Evolutionary conservation across 2,888 invertebrate species (phyloP).

Genomic region (Cheilosia variabilis): DNA sequence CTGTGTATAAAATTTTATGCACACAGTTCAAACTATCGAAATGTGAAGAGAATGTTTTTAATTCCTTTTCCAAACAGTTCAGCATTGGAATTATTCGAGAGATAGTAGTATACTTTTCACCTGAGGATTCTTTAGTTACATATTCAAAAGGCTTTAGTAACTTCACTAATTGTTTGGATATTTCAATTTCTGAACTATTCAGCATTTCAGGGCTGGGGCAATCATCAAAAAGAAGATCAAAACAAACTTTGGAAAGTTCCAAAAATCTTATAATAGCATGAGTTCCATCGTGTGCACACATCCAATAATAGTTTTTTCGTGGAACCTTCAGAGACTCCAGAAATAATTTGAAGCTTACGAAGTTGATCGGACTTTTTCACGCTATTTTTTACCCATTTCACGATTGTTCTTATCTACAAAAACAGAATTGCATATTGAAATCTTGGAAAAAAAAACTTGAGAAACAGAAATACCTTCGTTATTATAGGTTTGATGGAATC

Average conservation of each 20-base stretch:
- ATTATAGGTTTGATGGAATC: no score
- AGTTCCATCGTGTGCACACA: not conserved
- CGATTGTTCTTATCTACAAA: no score
- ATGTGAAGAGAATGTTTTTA: not conserved
- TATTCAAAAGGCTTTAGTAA: not conserved
- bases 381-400: no score
- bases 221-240: conserved; percentile 2
- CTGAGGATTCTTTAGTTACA: no score
- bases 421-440: no score
- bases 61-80: not conserved
- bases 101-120: not conserved
- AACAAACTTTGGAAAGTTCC: conserved; percentile 9
- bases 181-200: conserved; percentile 1
- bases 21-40: not conserved
- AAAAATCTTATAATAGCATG: not conserved
- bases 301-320: conserved; percentile 5
- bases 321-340: no score
- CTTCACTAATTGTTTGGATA: not conserved
- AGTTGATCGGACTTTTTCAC: no score
- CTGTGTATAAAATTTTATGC: not conserved
- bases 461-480: no score
- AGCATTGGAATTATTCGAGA: not conserved
- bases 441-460: no score
- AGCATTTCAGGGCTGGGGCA: conserved; percentile 9
- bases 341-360: no score